phyloP scores from a whole-genome alignment of 2,888 invertebrate genomes.

The Platycheirus rosarum region DNA sequence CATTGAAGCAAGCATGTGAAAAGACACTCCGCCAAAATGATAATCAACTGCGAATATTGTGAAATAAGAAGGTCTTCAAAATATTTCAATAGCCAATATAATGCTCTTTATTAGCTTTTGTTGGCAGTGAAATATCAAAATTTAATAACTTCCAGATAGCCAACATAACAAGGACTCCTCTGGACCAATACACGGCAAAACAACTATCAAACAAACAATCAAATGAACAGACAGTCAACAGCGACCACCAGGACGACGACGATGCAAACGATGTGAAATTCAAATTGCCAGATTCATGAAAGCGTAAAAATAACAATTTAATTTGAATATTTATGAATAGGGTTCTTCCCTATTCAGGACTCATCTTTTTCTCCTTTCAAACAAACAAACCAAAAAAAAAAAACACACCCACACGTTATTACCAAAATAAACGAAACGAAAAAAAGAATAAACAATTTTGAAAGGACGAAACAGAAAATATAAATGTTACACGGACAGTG shows the following conservation, averaged over 20 bases:
- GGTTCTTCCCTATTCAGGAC: conserved; percentile 17
- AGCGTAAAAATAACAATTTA: conserved; percentile 74
- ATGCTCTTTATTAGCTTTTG: conserved; percentile 61
- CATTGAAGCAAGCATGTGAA: conserved; percentile 29
- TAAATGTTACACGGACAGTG: conserved; percentile 1
- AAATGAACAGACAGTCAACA: conserved; percentile 57
- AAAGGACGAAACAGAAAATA: conserved; percentile 40
- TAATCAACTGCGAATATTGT: conserved; percentile 43
- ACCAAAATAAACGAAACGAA: conserved; percentile 5
- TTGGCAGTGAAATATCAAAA: conserved; percentile 26
- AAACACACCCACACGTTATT: conserved; percentile 14
- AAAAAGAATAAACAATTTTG: conserved; percentile 35
- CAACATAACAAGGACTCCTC: conserved; percentile 14
- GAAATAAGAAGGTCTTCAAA: conserved; percentile 36
- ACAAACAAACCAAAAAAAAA: neutral
- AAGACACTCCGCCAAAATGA: conserved; percentile 24
- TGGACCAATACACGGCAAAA: conserved; percentile 25
- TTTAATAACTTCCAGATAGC: conserved; percentile 33
- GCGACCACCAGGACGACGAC: conserved; percentile 5
- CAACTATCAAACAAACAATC: conserved; percentile 55
- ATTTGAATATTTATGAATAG: conserved; percentile 72
- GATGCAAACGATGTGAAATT: conserved; percentile 69
- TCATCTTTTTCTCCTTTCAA: conserved; percentile 7
- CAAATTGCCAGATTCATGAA: conserved; percentile 70
- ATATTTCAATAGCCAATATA: conserved; percentile 25